These are phyloP conservation scores for Setophaga kirtlandii DNA, from an alignment of 2,113 vertebrate species.

Conservation along the genomic window DNA sequence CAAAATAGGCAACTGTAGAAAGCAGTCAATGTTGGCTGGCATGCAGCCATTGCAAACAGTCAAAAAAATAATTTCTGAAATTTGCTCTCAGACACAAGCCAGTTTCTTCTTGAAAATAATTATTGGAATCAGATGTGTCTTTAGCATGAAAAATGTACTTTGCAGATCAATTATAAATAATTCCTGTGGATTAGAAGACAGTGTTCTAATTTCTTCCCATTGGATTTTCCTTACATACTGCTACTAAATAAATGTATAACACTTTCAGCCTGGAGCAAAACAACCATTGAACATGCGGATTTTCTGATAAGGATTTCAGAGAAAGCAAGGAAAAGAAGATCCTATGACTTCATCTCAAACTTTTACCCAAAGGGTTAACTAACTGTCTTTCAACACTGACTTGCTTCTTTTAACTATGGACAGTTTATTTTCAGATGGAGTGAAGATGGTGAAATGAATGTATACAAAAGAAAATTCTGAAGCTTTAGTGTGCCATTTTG, in stretches of 20 bases:
- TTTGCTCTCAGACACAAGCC: background rate
- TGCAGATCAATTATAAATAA: background rate
- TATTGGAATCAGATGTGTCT: background rate
- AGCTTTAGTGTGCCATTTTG: slow-evolving; percentile 34
- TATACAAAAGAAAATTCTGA: slow-evolving; percentile 63
- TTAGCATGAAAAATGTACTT: background rate
- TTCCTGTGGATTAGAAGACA: background rate
- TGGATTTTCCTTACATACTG: background rate
- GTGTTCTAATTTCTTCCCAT: background rate
- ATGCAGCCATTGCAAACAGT: background rate
- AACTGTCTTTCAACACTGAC: slow-evolving; percentile 1
- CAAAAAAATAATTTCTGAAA: background rate
- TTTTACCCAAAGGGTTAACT: slow-evolving; percentile 37
- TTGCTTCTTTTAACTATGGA: slow-evolving; percentile 16
- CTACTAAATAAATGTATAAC: background rate
- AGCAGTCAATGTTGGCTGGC: background rate
- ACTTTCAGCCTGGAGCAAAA: background rate
- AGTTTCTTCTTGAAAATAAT: background rate
- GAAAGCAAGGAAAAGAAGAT: background rate
- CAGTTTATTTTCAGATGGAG: slow-evolving; percentile 14
- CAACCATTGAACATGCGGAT: background rate
- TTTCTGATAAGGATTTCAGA: background rate
- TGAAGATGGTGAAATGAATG: slow-evolving; percentile 42
- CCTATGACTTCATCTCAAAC: background rate
- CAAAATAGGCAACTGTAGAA: background rate